Percentiles rank a stretch among this genome's conserved stretches.
Evolutionary conservation across 2,113 vertebrate genomes (phyloP).

Genomic region (Lophochroa leadbeateri): DNA sequence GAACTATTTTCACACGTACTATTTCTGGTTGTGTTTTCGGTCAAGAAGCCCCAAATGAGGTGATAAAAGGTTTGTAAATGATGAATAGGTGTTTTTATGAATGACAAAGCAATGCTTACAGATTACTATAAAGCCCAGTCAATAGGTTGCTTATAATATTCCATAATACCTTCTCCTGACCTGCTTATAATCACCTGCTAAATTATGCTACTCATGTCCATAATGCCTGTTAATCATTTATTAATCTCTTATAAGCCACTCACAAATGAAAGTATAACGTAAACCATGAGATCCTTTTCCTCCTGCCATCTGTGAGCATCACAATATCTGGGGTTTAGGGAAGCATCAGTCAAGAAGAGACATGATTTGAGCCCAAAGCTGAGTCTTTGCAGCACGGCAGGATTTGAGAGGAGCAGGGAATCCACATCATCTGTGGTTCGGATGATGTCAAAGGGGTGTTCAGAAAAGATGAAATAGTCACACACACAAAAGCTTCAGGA

Average conservation of each 20-base stretch:
- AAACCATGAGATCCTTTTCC: background rate
- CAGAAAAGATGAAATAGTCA: slow-evolving; percentile 37
- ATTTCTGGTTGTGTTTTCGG: background rate
- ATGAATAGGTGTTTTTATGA: background rate
- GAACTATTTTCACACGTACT: accelerated
- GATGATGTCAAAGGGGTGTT: background rate
- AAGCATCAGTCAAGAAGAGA: background rate
- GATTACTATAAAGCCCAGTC: slow-evolving; percentile 39
- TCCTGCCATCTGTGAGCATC: background rate
- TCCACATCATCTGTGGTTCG: slow-evolving; percentile 23
- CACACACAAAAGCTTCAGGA: slow-evolving; percentile 23
- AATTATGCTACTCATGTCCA: slow-evolving; percentile 31
- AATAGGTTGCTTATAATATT: slow-evolving; percentile 52
- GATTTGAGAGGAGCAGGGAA: background rate
- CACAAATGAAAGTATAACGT: slow-evolving; percentile 11
- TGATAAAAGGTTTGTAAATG: background rate
- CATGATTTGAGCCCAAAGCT: background rate
- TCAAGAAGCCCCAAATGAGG: background rate
- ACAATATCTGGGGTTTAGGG: background rate
- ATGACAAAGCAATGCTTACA: slow-evolving; percentile 27
- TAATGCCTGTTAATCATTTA: slow-evolving; percentile 54
- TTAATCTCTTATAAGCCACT: slow-evolving; percentile 64
- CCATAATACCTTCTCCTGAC: slow-evolving; percentile 38
- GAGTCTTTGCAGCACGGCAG: background rate
- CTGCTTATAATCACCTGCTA: slow-evolving; percentile 19